Conservation (phyloP, 2,797 vertebrate species). For the Paratrypauchen microcephalus region DNA sequence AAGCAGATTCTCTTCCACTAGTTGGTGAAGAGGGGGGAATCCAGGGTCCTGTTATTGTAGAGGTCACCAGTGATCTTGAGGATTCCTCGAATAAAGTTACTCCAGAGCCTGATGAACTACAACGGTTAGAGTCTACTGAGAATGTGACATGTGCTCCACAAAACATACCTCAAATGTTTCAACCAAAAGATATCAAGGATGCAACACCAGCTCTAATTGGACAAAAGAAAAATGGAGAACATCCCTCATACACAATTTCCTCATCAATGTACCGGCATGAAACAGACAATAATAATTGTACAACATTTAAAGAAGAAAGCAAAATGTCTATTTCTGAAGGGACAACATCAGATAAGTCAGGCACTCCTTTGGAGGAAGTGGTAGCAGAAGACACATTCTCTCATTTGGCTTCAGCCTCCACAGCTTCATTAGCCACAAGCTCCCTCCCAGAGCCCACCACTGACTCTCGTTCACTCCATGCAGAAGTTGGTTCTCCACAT, state of each 20-base stretch:
- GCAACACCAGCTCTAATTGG: conserved; percentile 65
- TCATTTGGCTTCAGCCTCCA: conserved; percentile 94
- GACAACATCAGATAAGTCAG: conserved; percentile 94
- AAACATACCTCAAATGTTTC: conserved; percentile 77
- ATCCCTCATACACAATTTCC: conserved; percentile 55
- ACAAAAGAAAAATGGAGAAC: conserved; percentile 70
- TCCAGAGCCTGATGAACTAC: conserved; percentile 83
- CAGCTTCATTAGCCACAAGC: conserved; percentile 92
- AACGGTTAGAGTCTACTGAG: conserved; percentile 80
- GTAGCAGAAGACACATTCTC: conserved; percentile 96
- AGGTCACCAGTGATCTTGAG: conserved; percentile 87
- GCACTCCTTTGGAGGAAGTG: conserved; percentile 90
- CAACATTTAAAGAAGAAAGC: conserved; percentile 90
- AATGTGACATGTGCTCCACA: conserved; percentile 79
- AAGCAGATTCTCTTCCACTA: conserved; percentile 75
- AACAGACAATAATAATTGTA: conserved; percentile 78
- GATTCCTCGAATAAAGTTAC: conserved; percentile 81
- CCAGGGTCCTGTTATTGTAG: conserved; percentile 84
- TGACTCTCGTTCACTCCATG: conserved; percentile 94
- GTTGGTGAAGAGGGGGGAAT: conserved; percentile 58
- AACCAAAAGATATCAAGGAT: conserved; percentile 63
- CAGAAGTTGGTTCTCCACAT: conserved; percentile 94
- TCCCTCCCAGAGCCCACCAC: conserved; percentile 95
- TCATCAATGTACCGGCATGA: conserved; percentile 76
- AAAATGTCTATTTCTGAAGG: conserved; percentile 99